These are phyloP conservation scores for Zaprionus vittiger DNA, from an alignment of 1,140 invertebrate genomes.

Conservation along the genomic window DNA sequence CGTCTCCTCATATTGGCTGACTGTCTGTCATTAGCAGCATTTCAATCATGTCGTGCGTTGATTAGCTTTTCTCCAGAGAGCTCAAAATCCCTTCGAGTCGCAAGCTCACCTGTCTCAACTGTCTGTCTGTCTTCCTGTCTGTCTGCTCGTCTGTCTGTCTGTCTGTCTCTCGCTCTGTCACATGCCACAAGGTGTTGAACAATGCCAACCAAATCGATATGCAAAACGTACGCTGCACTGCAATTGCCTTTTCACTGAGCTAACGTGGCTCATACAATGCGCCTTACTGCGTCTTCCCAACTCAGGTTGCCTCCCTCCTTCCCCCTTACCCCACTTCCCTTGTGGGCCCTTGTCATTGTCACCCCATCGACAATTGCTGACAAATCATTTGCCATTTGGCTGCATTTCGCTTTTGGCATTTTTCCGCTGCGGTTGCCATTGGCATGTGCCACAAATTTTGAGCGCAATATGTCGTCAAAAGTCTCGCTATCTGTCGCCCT, in stretches of 20 bases:
- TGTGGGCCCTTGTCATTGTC: conserved; percentile 26
- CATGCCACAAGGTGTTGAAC: conserved; percentile 34
- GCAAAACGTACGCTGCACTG: conserved; percentile 45
- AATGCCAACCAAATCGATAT: conserved; percentile 49
- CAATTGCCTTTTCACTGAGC: conserved; percentile 35
- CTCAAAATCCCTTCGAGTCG: not conserved
- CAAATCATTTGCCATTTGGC: conserved; percentile 80
- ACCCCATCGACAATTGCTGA: conserved; percentile 70
- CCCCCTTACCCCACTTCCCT: not conserved
- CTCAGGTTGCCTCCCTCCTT: not conserved
- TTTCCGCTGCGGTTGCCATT: conserved; percentile 74
- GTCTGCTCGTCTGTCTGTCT: not conserved
- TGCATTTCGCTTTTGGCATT: conserved; percentile 62
- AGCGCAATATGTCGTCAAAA: conserved; percentile 58
- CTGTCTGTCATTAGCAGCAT: conserved; percentile 29
- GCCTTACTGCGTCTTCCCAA: not conserved
- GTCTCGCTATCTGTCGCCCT: not conserved
- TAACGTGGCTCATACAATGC: not conserved
- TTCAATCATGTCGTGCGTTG: conserved; percentile 31
- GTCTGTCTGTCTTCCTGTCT: not conserved
- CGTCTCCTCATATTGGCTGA: not conserved
- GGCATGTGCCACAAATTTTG: conserved; percentile 75
- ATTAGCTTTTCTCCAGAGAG: conserved; percentile 21
- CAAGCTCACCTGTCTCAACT: not conserved
- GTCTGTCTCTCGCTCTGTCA: conserved; percentile 1